Conservation (phyloP, 2,888 invertebrate genomes). For the Timandra comae region DNA sequence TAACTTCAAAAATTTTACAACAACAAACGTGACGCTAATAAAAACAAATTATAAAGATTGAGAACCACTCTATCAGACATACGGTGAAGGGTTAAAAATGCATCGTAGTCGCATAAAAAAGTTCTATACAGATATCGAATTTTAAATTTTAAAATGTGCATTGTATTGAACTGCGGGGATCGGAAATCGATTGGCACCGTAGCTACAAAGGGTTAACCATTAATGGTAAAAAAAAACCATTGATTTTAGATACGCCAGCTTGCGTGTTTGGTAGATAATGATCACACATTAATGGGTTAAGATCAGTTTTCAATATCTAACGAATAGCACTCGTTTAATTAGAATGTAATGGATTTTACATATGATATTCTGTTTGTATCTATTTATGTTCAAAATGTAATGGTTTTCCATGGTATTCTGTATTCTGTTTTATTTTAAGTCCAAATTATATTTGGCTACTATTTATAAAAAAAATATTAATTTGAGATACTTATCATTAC, state of each 20-base stretch:
- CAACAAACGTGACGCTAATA: too few relatives aligned
- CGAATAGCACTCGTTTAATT: too few relatives aligned
- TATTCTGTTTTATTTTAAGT: too few relatives aligned
- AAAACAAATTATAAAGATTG: constrained; percentile 38
- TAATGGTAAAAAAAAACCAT: constrained; percentile 67
- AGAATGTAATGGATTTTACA: too few relatives aligned
- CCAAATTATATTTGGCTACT: too few relatives aligned
- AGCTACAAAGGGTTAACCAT: constrained; percentile 70
- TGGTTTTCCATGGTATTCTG: too few relatives aligned
- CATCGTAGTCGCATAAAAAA: constrained; percentile 72
- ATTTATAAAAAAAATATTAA: too few relatives aligned
- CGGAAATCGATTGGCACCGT: constrained; percentile 70
- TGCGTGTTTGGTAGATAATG: constrained; percentile 39
- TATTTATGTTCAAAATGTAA: too few relatives aligned
- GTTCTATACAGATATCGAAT: constrained; percentile 72
- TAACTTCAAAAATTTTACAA: too few relatives aligned
- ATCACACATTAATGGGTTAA: constrained; percentile 27
- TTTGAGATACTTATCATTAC: too few relatives aligned
- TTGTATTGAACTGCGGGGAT: constrained; percentile 69
- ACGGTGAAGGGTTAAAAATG: constrained; percentile 75
- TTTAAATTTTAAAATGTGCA: constrained; percentile 77
- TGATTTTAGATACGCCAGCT: constrained; percentile 65
- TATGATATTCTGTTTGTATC: too few relatives aligned
- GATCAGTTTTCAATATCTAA: too few relatives aligned
- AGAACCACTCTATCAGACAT: constrained; percentile 50